Conservation (phyloP, 2,113 vertebrate genomes). For the Urocolius indicus region DNA sequence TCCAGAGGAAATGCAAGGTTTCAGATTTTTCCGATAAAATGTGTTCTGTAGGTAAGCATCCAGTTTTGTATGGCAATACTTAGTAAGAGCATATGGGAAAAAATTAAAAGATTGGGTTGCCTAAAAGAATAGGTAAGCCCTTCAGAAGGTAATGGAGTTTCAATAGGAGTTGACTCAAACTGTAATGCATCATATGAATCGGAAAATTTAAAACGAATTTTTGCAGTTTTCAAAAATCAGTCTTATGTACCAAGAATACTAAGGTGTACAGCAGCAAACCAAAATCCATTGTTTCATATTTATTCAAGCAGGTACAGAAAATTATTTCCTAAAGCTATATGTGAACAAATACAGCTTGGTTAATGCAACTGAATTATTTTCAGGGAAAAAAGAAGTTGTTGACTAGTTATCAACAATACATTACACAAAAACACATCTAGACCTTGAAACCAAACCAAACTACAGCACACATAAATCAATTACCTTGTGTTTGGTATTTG, state of each 20-base stretch:
- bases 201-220: not conserved
- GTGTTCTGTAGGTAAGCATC: not conserved
- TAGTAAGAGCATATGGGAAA: not conserved
- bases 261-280: not conserved
- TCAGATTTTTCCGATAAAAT: not conserved
- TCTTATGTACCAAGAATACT: not conserved
- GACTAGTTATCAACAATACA: not conserved
- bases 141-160: not conserved
- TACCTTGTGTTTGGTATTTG: not conserved
- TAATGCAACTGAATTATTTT: not conserved
- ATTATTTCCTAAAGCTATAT: not conserved
- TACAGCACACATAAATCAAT: not conserved
- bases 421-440: not conserved
- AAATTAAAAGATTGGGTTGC: not conserved
- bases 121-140: not conserved
- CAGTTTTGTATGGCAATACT: not conserved
- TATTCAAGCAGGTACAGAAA: slow-evolving; percentile 29
- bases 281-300: slow-evolving; percentile 50
- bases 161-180: not conserved
- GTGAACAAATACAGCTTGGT: not conserved
- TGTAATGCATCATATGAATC: not conserved
- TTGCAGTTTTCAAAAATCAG: not conserved
- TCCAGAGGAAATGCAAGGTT: not conserved
- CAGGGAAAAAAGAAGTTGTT: not conserved
- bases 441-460: not conserved